These are phyloP conservation scores for Lepilemur ruficaudatus DNA, from an alignment of 2,797 vertebrate species.

Conservation along the genomic window DNA sequence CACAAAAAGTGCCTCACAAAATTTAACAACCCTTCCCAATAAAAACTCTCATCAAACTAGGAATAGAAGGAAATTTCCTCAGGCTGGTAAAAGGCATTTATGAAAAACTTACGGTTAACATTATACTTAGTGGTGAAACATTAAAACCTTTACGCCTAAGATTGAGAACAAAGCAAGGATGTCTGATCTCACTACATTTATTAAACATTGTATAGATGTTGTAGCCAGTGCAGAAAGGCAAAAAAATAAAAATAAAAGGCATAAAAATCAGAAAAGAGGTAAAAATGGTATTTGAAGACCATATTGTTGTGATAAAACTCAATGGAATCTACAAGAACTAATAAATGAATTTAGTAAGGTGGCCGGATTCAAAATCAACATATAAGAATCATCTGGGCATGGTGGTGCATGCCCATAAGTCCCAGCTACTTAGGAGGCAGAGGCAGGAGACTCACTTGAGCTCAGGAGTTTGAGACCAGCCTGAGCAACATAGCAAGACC, in stretches of 20 bases:
- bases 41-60: not conserved
- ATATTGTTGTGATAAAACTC: not conserved
- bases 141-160: not conserved
- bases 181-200: not conserved
- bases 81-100: not conserved
- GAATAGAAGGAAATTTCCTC: not conserved
- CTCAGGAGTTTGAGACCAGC: not conserved
- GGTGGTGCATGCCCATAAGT: rapidly evolving
- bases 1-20: not conserved
- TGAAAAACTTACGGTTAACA: not conserved
- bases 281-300: not conserved
- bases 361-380: not conserved
- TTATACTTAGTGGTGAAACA: not conserved
- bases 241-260: not conserved
- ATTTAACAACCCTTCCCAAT: not conserved
- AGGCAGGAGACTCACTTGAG: not conserved
- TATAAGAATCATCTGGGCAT: not conserved
- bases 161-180: not conserved
- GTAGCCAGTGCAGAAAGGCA: not conserved
- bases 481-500: not conserved
- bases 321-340: not conserved
- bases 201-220: not conserved
- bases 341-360: not conserved
- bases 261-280: not conserved
- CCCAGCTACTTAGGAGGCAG: not conserved